Conservation (phyloP, 2,888 invertebrate species). For the Magallana nippona region DNA sequence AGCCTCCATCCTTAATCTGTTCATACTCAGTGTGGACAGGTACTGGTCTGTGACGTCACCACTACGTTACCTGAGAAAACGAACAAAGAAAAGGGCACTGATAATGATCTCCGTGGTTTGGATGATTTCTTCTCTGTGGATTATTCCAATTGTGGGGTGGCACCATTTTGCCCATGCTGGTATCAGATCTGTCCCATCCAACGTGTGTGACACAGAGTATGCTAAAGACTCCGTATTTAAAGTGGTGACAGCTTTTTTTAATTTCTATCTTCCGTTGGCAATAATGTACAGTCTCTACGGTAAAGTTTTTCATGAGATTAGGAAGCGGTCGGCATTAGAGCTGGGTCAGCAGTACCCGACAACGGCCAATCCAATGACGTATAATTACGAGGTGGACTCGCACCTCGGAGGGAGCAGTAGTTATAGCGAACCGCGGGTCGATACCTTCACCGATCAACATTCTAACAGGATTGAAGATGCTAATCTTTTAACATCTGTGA, state of each 20-base stretch:
- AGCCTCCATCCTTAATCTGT: slow-evolving; percentile 83
- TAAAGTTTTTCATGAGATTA: slow-evolving; percentile 81
- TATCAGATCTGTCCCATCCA: slow-evolving; percentile 69
- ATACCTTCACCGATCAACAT: slow-evolving; percentile 52
- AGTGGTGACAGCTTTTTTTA: slow-evolving; percentile 81
- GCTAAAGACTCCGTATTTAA: slow-evolving; percentile 81
- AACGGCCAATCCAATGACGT: slow-evolving; percentile 19
- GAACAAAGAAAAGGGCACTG: slow-evolving; percentile 81
- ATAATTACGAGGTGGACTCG: slow-evolving; percentile 39
- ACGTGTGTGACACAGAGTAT: slow-evolving; percentile 82
- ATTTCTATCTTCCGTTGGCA: slow-evolving; percentile 82
- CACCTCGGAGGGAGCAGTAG: slow-evolving; percentile 48
- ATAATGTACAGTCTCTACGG: slow-evolving; percentile 81
- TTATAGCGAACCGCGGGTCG: slow-evolving; percentile 57
- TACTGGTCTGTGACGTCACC: slow-evolving; percentile 82
- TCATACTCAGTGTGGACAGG: slow-evolving; percentile 80
- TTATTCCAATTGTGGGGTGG: slow-evolving; percentile 82
- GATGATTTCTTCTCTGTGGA: slow-evolving; percentile 81
- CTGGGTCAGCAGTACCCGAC: slow-evolving; percentile 70
- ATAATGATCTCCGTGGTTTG: slow-evolving; percentile 81
- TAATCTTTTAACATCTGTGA: slow-evolving; percentile 24
- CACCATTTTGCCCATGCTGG: slow-evolving; percentile 79
- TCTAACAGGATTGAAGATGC: slow-evolving; percentile 31
- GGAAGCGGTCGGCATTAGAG: slow-evolving; percentile 80
- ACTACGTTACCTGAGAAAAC: slow-evolving; percentile 81